Percentiles rank a stretch among this genome's conserved stretches.
Conservation (phyloP, 2,113 vertebrate species). For the Pimephales promelas region DNA sequence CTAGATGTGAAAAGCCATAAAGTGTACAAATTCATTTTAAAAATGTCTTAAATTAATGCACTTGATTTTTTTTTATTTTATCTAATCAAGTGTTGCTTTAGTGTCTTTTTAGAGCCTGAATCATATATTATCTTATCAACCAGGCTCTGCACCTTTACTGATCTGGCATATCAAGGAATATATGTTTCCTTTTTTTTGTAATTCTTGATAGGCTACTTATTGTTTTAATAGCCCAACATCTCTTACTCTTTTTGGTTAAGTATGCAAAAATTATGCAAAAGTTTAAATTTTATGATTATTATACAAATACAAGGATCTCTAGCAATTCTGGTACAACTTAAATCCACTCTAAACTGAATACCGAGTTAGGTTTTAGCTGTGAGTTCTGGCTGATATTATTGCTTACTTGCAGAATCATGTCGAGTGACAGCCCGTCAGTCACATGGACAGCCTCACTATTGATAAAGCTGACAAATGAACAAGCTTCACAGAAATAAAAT, state of each 20-base stretch:
- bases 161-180: neutral
- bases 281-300: neutral
- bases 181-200: neutral
- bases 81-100: too few relatives aligned
- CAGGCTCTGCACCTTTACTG: neutral
- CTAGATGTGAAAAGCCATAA: too few relatives aligned
- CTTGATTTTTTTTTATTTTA: too few relatives aligned
- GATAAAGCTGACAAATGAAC: slow-evolving; percentile 41
- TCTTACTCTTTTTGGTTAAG: neutral
- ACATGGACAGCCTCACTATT: slow-evolving; percentile 11
- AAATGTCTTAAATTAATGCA: too few relatives aligned
- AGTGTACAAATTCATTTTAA: too few relatives aligned
- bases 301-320: neutral
- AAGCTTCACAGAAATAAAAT: slow-evolving; percentile 31
- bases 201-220: neutral
- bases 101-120: neutral
- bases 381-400: slow-evolving; percentile 25
- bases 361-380: neutral
- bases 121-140: neutral
- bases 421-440: slow-evolving; percentile 21
- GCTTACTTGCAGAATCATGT: slow-evolving; percentile 31
- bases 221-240: neutral
- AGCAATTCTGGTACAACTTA: neutral
- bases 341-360: neutral
- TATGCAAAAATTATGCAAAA: neutral